Evolutionary conservation across 2,113 vertebrate species (phyloP).

Genomic region (Varanus salvator): DNA sequence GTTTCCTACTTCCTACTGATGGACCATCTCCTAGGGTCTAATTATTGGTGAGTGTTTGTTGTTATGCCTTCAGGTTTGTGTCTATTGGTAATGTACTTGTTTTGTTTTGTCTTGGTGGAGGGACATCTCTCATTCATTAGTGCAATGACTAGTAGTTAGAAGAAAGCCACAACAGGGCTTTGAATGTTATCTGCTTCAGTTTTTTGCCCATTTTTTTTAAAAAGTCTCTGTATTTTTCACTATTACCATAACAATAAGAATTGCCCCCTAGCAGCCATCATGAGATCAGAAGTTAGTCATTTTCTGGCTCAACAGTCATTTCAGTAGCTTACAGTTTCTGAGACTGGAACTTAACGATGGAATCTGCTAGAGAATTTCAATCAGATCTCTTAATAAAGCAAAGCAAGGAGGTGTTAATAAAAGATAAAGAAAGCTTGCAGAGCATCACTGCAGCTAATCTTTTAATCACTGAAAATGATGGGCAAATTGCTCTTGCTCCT

Average conservation of each 20-base stretch:
- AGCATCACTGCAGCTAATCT: slow-evolving; percentile 40
- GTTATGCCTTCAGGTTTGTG: background rate
- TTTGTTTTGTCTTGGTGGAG: too few relatives aligned
- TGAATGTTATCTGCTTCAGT: background rate
- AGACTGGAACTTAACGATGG: background rate
- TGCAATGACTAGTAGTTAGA: background rate
- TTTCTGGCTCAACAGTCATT: background rate
- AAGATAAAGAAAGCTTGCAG: slow-evolving; percentile 41
- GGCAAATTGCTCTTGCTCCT: slow-evolving; percentile 55
- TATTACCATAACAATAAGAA: too few relatives aligned
- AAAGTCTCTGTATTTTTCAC: background rate
- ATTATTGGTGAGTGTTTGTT: too few relatives aligned
- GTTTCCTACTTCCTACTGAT: too few relatives aligned
- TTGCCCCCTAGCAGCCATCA: background rate
- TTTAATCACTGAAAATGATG: slow-evolving; percentile 54
- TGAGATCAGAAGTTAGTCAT: fast-evolving
- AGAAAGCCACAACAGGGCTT: background rate
- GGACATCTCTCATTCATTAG: background rate
- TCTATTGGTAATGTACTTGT: background rate
- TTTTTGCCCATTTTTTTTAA: background rate
- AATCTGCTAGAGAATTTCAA: slow-evolving; percentile 35
- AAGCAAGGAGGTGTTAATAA: slow-evolving; percentile 48
- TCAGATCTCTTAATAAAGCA: slow-evolving; percentile 53
- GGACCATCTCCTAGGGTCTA: too few relatives aligned
- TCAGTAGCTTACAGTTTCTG: fast-evolving